phyloP scores from a whole-genome alignment of 2,797 vertebrate genomes.

The Antennarius maculatus region DNA sequence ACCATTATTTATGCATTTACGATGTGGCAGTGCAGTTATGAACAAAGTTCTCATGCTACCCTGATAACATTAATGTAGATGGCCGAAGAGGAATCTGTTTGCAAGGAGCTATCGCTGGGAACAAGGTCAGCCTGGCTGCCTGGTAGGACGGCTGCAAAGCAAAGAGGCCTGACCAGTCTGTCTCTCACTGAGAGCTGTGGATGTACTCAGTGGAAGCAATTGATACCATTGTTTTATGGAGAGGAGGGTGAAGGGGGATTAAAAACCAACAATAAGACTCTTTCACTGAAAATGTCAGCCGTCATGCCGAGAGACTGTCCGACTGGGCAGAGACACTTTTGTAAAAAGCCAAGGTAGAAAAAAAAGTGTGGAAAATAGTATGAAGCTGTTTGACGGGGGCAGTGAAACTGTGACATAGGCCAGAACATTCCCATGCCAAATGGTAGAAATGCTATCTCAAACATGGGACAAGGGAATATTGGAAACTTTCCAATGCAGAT shows the following conservation, averaged over 20 bases:
- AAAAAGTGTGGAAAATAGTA: constrained; percentile 72
- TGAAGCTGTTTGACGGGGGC: constrained; percentile 61
- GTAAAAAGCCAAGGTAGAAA: constrained; percentile 73
- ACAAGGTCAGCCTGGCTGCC: constrained; percentile 53
- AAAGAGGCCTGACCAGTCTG: constrained; percentile 57
- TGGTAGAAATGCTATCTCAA: constrained; percentile 53
- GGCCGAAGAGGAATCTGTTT: constrained; percentile 42
- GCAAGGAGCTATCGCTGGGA: constrained; percentile 41
- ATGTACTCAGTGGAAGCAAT: constrained; percentile 78
- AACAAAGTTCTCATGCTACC: constrained; percentile 69
- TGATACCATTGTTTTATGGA: constrained; percentile 81
- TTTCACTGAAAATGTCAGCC: constrained; percentile 82
- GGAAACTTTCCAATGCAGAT: constrained; percentile 34
- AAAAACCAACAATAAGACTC: constrained; percentile 76
- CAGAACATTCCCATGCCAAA: constrained; percentile 57
- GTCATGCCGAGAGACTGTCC: constrained; percentile 76
- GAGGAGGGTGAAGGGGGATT: constrained; percentile 70
- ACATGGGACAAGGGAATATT: constrained; percentile 44
- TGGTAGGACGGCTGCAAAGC: constrained; percentile 52
- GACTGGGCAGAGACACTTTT: constrained; percentile 69
- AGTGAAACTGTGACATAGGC: constrained; percentile 50
- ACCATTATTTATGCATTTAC: constrained; percentile 76
- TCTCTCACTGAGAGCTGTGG: constrained; percentile 70
- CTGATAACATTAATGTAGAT: constrained; percentile 63
- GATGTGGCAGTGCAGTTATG: constrained; percentile 60